Conservation (phyloP, 2,888 invertebrate species). For the Rhagonycha fulva region DNA sequence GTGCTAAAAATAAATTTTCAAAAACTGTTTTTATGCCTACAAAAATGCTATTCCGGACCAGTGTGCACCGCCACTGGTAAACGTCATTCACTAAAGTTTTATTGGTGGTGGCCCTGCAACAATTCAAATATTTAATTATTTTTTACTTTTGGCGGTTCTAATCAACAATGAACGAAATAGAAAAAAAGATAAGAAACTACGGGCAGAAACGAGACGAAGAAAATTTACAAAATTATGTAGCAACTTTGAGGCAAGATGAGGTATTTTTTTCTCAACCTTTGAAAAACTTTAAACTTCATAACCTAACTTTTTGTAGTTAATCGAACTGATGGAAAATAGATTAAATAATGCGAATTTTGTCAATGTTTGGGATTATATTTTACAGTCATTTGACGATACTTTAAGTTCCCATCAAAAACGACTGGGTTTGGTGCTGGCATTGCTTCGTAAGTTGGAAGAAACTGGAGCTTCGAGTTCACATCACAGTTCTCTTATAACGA, state of each 20-base stretch:
- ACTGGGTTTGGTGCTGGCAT: slow-evolving; percentile 39
- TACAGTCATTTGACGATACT: slow-evolving; percentile 43
- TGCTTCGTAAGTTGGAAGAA: slow-evolving; percentile 45
- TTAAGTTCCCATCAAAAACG: slow-evolving; percentile 43
- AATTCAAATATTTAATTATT: background rate
- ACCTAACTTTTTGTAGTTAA: slow-evolving; percentile 38
- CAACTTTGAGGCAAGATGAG: slow-evolving; percentile 32
- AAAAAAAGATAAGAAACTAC: slow-evolving; percentile 39
- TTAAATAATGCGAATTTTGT: slow-evolving; percentile 40
- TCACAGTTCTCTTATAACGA: slow-evolving; percentile 57
- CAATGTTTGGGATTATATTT: slow-evolving; percentile 47
- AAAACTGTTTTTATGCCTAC: no score
- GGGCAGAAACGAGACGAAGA: slow-evolving; percentile 41
- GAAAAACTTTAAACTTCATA: slow-evolving; percentile 2
- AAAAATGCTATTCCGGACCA: no score
- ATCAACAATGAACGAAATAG: slow-evolving; percentile 23
- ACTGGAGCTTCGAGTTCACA: slow-evolving; percentile 44
- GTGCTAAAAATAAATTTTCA: no score
- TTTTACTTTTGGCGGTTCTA: background rate
- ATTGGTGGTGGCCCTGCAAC: background rate
- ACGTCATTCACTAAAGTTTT: background rate
- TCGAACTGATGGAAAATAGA: slow-evolving; percentile 36
- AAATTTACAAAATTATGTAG: slow-evolving; percentile 39
- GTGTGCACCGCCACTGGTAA: background rate
- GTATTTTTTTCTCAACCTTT: slow-evolving; percentile 30